Base-by-base conservation (phyloP, 2,888 invertebrate species). In the Ormyrus pomaceus region DNA sequence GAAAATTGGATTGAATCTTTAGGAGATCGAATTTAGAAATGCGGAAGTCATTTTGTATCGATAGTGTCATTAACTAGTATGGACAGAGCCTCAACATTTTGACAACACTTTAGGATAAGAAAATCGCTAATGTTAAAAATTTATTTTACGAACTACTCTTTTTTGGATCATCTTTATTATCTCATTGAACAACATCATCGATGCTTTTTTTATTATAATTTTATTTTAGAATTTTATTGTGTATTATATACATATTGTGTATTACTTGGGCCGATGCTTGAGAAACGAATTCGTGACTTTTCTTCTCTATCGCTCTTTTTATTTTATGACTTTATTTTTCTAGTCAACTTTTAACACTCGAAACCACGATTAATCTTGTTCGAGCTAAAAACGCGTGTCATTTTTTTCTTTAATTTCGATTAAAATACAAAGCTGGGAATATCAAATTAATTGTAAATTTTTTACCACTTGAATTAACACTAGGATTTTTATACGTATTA, bases 271-370 rank as follows among this genome's bases (percentile, higher is more conserved):
- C 34, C 48, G 62, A 73, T 58, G 59, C 51, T 62, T 51, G 46
- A 80, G 66, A 71, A 76, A 76, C 61, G 19, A 19, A 69, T 73
- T 71, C 62, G 69, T 66, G 48, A 71, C 34, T 34, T 75, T 68
- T 74, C 59, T 79, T 71, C 66, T 65, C 64, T 62, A 53, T 64
- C 69, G 56, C 56, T 70, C 50, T 66, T 66, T 34, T 34, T 34
- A 34, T 34, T 34, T 77, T 61, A 62, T 79, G 56, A 73, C 73
- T 72, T 79, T 79, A 70, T 56, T 80, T 84, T 86, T 87, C 87
- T 87, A 87, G 87, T 87, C 87, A 87, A 86, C 80, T 84, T 85
- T 83, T 84, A 34, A 34, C 84, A 79, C 84, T 86, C 82, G 84
- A 82, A 82, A 82, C 82, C 83, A 83, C 80, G 83, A 73, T 79